Conservation (phyloP, 1,140 invertebrate species). For the Dinothrombium tinctorium region DNA sequence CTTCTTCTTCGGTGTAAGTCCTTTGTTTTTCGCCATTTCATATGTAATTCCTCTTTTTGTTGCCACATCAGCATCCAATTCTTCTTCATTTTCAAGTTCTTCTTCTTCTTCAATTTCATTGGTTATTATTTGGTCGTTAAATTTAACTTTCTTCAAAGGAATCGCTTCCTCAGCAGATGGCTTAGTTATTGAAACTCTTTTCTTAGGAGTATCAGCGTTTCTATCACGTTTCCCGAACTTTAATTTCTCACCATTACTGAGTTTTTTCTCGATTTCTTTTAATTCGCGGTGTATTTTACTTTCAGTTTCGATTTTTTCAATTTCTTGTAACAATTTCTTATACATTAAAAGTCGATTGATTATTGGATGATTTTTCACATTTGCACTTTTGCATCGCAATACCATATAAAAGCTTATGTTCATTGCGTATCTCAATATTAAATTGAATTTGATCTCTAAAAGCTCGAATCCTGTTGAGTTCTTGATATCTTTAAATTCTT, state of each 20-base stretch:
- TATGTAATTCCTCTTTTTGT: slow-evolving; percentile 63
- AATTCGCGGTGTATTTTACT: no score
- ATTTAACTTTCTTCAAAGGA: no score
- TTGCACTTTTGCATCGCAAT: slow-evolving; percentile 40
- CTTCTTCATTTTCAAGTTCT: slow-evolving; percentile 17
- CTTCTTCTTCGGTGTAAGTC: slow-evolving; percentile 59
- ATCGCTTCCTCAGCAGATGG: no score
- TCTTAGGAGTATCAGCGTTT: no score
- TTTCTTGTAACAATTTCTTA: no score
- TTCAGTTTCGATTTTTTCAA: not conserved
- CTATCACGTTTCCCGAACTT: no score
- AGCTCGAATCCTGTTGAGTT: not conserved
- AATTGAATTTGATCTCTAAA: slow-evolving; percentile 9
- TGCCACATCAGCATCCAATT: slow-evolving; percentile 8
- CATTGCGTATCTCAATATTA: slow-evolving; percentile 37
- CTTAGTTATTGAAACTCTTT: no score
- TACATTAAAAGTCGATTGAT: slow-evolving; percentile 55
- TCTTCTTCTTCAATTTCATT: slow-evolving; percentile 14
- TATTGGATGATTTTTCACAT: slow-evolving; percentile 54
- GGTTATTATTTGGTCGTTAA: no score
- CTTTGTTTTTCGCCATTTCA: slow-evolving; percentile 84
- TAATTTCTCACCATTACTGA: no score
- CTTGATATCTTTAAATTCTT: slow-evolving; percentile 12
- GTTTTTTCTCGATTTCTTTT: no score
- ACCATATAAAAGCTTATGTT: slow-evolving; percentile 67